Evolutionary conservation across 53 echinoderm and acorn worm species (phyloP).

Genomic region (Actinopyga echinites): DNA sequence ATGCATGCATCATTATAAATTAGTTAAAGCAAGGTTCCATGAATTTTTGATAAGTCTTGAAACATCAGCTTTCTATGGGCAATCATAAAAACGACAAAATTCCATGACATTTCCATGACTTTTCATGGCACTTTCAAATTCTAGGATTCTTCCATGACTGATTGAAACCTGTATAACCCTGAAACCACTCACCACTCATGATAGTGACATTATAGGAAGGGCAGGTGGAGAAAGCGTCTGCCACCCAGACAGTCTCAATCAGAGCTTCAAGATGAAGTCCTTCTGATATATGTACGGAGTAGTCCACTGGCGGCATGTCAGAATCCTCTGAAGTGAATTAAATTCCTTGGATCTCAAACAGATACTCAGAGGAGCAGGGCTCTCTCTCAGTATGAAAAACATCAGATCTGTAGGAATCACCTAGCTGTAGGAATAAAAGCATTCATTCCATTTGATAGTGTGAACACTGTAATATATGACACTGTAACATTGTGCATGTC

Average conservation of each 20-base stretch:
- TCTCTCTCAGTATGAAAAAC: conserved; percentile 84
- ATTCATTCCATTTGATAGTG: too few species aligned
- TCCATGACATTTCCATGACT: too few species aligned
- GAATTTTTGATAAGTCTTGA: too few species aligned
- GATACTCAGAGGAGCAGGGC: conserved; percentile 82
- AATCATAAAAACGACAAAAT: too few species aligned
- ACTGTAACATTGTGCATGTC: too few species aligned
- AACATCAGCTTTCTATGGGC: too few species aligned
- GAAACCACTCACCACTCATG: conserved; percentile 52
- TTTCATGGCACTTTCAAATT: too few species aligned
- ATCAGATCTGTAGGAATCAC: too few species aligned
- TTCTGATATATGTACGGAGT: conserved; percentile 65
- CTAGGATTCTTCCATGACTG: too few species aligned
- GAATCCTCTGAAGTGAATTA: conserved; percentile 59
- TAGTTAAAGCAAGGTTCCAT: too few species aligned
- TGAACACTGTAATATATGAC: too few species aligned
- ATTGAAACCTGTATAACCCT: not conserved
- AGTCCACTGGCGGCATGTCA: conserved; percentile 70
- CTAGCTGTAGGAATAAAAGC: conserved; percentile 51
- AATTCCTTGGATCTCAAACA: conserved; percentile 70
- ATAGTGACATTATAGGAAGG: conserved; percentile 86
- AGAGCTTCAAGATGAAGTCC: conserved; percentile 71
- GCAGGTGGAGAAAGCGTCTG: conserved; percentile 88
- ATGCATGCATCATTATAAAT: too few species aligned
- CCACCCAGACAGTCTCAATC: conserved; percentile 75